Percentiles rank a stretch among this genome's conserved stretches.
These are phyloP conservation scores for Agonopterix subpropinquella DNA, from an alignment of 2,888 invertebrate genomes.

Conservation along the genomic window DNA sequence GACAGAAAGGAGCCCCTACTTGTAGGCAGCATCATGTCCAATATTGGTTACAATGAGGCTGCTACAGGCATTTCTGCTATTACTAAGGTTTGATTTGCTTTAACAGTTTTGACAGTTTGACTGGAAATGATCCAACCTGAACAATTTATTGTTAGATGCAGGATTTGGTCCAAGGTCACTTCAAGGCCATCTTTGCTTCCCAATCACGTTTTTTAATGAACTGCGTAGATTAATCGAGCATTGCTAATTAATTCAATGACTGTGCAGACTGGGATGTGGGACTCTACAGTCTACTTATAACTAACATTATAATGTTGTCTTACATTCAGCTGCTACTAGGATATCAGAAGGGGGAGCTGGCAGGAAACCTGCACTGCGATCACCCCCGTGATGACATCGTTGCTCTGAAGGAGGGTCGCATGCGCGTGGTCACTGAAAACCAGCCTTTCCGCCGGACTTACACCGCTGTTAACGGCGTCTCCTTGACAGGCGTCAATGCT, in stretches of 20 bases:
- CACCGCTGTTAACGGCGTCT: conserved; percentile 46
- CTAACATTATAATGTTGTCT: neutral
- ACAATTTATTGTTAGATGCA: too few relatives aligned
- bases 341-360: conserved; percentile 33
- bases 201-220: neutral
- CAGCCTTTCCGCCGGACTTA: conserved; percentile 37
- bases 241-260: neutral
- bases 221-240: neutral
- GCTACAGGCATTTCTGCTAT: conserved; percentile 63
- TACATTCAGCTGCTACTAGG: conserved; percentile 31
- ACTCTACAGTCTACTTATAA: neutral
- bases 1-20: conserved; percentile 49
- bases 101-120: neutral
- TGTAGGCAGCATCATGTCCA: conserved; percentile 59
- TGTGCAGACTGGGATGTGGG: too few relatives aligned
- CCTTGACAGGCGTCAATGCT: conserved; percentile 43
- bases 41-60: conserved; percentile 48
- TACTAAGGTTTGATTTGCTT: conserved; percentile 53
- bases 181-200: too few relatives aligned
- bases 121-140: neutral
- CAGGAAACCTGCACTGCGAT: conserved; percentile 36
- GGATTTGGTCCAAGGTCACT: neutral
- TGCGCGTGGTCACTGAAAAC: conserved; percentile 31
- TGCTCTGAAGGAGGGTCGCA: conserved; percentile 24
- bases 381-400: conserved; percentile 25